phyloP scores from a whole-genome alignment of 2,113 vertebrate species.

The Chrysochloris asiatica region DNA sequence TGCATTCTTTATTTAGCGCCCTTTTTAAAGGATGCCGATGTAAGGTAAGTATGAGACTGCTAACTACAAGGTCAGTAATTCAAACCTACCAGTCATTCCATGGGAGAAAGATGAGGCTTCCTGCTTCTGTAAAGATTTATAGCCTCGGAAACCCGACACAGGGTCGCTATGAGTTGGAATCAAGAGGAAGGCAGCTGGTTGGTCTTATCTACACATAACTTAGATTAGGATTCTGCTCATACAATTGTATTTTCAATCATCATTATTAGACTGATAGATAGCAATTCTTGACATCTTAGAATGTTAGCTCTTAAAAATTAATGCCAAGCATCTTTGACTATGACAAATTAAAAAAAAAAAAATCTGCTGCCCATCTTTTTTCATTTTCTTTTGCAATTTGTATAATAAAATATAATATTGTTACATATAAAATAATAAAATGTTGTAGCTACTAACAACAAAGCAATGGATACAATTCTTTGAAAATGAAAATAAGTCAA shows the following conservation, averaged over 20 bases:
- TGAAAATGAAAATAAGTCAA: constrained; percentile 32
- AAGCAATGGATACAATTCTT: not conserved
- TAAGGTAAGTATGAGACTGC: too few species aligned
- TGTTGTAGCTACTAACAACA: not conserved
- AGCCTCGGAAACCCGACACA: too few species aligned
- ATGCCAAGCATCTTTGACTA: not conserved
- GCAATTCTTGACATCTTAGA: not conserved
- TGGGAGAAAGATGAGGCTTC: too few species aligned
- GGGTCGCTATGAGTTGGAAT: too few species aligned
- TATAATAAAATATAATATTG: not conserved
- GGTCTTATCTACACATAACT: not conserved
- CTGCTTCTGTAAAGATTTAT: too few species aligned
- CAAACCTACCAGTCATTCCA: too few species aligned
- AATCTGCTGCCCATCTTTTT: not conserved
- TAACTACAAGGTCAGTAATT: too few species aligned
- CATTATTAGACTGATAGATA: not conserved
- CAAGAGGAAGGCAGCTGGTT: too few species aligned
- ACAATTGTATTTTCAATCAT: not conserved
- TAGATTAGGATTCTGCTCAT: not conserved
- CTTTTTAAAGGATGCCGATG: too few species aligned
- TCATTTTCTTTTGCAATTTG: not conserved
- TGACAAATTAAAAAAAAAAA: not conserved
- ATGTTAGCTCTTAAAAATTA: not conserved
- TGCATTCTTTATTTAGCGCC: too few species aligned
- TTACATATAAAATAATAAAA: not conserved